Base-by-base conservation (phyloP, 1,140 invertebrate species). In the Theocolax elegans region DNA sequence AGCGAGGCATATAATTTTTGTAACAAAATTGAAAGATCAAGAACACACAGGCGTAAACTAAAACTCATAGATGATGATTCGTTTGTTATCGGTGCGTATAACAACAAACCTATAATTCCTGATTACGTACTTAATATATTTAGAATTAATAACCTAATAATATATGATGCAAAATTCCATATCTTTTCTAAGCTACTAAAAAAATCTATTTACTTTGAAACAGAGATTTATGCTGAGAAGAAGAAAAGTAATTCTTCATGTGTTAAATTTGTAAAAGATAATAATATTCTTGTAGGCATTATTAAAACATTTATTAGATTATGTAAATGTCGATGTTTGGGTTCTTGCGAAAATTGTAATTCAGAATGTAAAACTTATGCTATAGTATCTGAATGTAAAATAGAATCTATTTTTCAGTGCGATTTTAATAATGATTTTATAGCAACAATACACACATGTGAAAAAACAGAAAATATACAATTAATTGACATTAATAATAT, bases 171-270 rank as follows among this genome's bases (percentile, higher is more conserved):
- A 25, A 53, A 53, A 25, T 53, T 25, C 15, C 27, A 35, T 8
- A 31, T 12, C 8, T 53, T 53, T 27, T 7, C 17, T 8, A 53
- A 21, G 23, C 19, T 53, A 12, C 19, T 53, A 23, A 53, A 53
- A 23, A 53, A 53, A 6, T 21, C 6, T 27, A 53, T 58, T 19
- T 29, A 31, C 9, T 58, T 19, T 17, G 54, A 58, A 38, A 58
- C 54, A 7, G 15, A 31, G 15, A 12, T 15, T 35, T 58, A 58
- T 38, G 21, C 7, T 31, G 2, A n/a, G n/a, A 31, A 31, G 12
- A 58, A 58, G 17, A 58, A 58, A 8, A 58, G 6, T 9, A 35
- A 35, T 58, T 58, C 54, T 31, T 58, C 54, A 2, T 58, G 54
- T 53, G 49, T 21, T 53, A 53, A 23, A 53, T 53, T 53, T 23